These are phyloP conservation scores for Microtus ochrogaster DNA, from an alignment of 2,113 vertebrate genomes.

Conservation along the genomic window DNA sequence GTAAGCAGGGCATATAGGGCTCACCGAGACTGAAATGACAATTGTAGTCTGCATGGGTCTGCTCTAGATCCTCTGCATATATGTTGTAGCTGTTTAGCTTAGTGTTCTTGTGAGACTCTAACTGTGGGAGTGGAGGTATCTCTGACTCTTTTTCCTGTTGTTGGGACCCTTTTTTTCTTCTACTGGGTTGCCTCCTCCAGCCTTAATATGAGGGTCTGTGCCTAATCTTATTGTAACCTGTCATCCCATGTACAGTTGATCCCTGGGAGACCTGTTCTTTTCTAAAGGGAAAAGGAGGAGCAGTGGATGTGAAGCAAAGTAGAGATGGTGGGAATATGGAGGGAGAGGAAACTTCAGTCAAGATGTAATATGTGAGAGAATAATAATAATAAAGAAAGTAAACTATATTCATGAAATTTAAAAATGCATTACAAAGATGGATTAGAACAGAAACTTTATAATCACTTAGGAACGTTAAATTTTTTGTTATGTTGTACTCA, in stretches of 20 bases:
- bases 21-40: neutral
- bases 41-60: neutral
- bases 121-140: neutral
- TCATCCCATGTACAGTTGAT: neutral
- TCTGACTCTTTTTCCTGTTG: neutral
- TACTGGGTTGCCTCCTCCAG: neutral
- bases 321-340: neutral
- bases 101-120: neutral
- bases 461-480: neutral
- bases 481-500: neutral
- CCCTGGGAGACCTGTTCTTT: neutral
- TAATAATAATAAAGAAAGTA: neutral
- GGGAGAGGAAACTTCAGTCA: neutral
- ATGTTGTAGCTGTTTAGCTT: neutral
- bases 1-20: neutral
- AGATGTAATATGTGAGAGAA: neutral
- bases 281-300: neutral
- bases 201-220: neutral
- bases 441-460: neutral
- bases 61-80: neutral
- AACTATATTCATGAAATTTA: neutral
- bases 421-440: neutral
- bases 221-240: neutral
- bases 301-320: neutral
- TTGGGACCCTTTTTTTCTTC: neutral